Conservation (phyloP, 2,797 vertebrate genomes). For the Adrianichthys oophorus region DNA sequence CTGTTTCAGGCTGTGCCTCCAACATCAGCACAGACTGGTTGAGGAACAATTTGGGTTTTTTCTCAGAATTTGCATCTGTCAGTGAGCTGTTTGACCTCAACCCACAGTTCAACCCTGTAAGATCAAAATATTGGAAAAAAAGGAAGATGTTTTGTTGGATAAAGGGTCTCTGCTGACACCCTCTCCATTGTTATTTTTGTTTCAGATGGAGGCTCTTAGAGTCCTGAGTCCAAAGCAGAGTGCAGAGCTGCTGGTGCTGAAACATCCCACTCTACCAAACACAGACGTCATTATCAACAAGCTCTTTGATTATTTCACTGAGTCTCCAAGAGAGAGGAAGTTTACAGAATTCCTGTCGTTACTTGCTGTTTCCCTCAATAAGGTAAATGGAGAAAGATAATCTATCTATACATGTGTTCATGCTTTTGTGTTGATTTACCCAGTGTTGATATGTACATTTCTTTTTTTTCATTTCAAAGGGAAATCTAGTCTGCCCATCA, state of each 20-base stretch:
- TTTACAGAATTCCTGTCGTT: conserved; percentile 10
- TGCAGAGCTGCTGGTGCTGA: conserved; percentile 57
- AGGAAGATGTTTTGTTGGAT: conserved; percentile 9
- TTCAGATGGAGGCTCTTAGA: conserved; percentile 58
- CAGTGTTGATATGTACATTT: not conserved
- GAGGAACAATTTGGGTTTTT: no score
- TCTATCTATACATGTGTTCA: not conserved
- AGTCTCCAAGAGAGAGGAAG: conserved; percentile 1
- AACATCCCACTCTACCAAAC: conserved; percentile 23
- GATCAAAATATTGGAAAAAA: not conserved
- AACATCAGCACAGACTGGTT: no score
- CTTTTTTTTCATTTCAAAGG: no score
- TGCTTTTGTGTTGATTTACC: no score
- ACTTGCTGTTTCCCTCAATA: no score
- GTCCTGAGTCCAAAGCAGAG: conserved; percentile 60
- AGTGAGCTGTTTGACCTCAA: no score
- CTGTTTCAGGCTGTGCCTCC: no score
- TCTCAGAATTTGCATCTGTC: no score
- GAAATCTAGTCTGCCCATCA: no score
- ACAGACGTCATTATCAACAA: conserved; percentile 46
- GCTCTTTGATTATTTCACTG: conserved; percentile 59
- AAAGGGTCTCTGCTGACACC: no score
- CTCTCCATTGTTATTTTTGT: not conserved
- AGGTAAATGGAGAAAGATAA: no score
- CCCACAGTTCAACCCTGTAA: not conserved